These are phyloP conservation scores for Vidua chalybeata DNA, from an alignment of 2,113 vertebrate genomes.

Conservation along the genomic window DNA sequence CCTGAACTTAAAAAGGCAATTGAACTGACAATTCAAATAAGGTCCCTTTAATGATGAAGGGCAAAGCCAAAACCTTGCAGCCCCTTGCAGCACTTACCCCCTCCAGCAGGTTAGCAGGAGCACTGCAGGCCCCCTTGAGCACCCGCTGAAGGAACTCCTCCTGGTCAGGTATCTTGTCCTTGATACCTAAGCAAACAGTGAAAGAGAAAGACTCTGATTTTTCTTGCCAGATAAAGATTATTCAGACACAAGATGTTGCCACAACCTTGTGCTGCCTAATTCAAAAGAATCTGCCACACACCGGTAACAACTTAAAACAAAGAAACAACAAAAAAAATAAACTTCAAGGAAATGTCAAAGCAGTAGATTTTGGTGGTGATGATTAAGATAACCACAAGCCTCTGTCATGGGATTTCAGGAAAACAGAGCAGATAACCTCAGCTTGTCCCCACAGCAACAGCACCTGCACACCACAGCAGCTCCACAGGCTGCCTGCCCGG, in stretches of 20 bases:
- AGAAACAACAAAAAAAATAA: neutral
- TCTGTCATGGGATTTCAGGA: neutral
- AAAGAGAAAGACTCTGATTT: neutral
- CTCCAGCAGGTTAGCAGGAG: slow-evolving; percentile 90
- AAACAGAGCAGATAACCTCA: neutral
- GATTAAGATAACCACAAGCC: neutral
- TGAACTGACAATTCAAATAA: neutral
- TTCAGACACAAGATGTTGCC: neutral
- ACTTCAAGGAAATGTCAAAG: neutral
- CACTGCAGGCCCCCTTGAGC: slow-evolving; percentile 85
- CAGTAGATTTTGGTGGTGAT: neutral
- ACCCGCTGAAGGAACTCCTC: slow-evolving; percentile 83
- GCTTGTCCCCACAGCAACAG: neutral
- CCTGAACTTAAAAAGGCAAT: neutral
- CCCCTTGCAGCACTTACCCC: slow-evolving; percentile 78
- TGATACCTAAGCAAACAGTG: slow-evolving; percentile 79
- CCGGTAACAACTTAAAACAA: neutral
- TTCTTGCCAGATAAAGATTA: neutral
- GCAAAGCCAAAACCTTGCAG: neutral
- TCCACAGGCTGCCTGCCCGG: neutral
- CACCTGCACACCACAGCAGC: neutral
- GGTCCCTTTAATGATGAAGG: neutral
- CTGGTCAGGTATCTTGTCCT: slow-evolving; percentile 89
- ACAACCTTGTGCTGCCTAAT: neutral
- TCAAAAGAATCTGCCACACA: neutral